Percentiles rank a stretch among this genome's conserved stretches.
phyloP scores from a whole-genome alignment of 2,888 invertebrate genomes.

The Hemicrepidius hirtus region DNA sequence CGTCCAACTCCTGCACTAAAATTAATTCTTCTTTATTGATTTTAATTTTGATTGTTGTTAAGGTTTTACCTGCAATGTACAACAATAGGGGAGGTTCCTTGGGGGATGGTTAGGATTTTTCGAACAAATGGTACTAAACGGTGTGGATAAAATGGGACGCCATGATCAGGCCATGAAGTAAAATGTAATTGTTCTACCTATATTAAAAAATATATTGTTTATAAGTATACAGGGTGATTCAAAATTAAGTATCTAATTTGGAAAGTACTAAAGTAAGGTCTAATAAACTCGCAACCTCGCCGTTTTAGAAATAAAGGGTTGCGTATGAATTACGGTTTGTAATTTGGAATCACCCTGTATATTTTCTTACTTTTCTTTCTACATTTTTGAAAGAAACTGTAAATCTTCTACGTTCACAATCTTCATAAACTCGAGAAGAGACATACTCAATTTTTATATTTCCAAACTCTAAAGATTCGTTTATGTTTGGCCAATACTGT shows the following conservation, averaged over 20 bases:
- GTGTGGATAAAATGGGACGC: slow-evolving; percentile 68
- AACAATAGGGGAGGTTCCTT: slow-evolving; percentile 68
- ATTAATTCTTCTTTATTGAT: no score
- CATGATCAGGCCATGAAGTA: slow-evolving; percentile 74
- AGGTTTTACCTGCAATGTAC: slow-evolving; percentile 72
- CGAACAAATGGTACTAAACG: slow-evolving; percentile 54
- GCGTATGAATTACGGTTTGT: no score
- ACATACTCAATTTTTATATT: slow-evolving; percentile 66
- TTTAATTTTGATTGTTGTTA: background rate
- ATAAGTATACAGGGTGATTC: no score
- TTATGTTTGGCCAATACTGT: slow-evolving; percentile 73
- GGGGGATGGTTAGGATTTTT: slow-evolving; percentile 68
- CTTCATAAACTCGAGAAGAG: slow-evolving; percentile 66
- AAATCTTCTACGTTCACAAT: slow-evolving; percentile 69
- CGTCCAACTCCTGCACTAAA: slow-evolving; percentile 78
- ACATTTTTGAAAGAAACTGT: slow-evolving; percentile 72
- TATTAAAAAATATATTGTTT: no score
- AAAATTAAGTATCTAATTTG: no score
- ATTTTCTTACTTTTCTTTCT: slow-evolving; percentile 70
- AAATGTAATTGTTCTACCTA: slow-evolving; percentile 74
- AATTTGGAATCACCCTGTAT: no score
- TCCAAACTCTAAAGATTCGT: slow-evolving; percentile 68
- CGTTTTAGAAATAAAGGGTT: no score
- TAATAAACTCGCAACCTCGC: no score
- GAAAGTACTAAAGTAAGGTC: no score